phyloP scores from a whole-genome alignment of 2,797 vertebrate genomes.

The Argya squamiceps region DNA sequence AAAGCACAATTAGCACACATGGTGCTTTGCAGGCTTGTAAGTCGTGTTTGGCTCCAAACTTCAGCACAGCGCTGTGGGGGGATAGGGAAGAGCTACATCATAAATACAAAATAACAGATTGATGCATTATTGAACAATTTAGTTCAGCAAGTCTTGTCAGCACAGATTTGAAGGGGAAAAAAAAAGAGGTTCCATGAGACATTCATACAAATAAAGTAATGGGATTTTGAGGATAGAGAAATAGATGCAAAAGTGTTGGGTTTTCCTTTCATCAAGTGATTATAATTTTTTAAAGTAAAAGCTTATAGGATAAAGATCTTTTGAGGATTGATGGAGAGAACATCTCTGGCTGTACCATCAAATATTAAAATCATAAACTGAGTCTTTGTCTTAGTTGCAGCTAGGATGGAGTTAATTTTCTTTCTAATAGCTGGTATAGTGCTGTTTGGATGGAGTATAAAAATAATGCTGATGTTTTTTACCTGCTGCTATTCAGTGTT shows the following conservation, averaged over 20 bases:
- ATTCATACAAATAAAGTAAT: background rate
- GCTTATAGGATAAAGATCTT: background rate
- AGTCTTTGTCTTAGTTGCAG: background rate
- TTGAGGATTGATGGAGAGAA: background rate
- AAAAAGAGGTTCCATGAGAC: background rate
- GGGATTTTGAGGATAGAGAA: background rate
- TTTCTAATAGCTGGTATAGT: background rate
- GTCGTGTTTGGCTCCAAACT: background rate
- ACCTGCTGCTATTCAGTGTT: background rate
- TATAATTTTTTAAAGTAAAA: background rate
- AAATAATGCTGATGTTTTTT: background rate
- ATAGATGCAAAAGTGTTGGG: background rate
- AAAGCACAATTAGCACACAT: slow-evolving; percentile 10
- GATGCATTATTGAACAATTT: slow-evolving; percentile 56
- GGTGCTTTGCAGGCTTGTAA: background rate
- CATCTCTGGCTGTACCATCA: background rate
- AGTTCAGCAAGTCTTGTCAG: slow-evolving; percentile 3
- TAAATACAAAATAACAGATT: background rate
- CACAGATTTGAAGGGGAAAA: background rate
- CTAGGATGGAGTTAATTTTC: background rate
- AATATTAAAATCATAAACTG: background rate
- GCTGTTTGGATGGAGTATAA: background rate
- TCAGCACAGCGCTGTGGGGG: background rate
- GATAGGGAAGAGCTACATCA: background rate
- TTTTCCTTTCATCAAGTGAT: background rate